These are phyloP conservation scores for Alentia gelatinosa DNA, from an alignment of 2,888 invertebrate genomes.

Conservation along the genomic window DNA sequence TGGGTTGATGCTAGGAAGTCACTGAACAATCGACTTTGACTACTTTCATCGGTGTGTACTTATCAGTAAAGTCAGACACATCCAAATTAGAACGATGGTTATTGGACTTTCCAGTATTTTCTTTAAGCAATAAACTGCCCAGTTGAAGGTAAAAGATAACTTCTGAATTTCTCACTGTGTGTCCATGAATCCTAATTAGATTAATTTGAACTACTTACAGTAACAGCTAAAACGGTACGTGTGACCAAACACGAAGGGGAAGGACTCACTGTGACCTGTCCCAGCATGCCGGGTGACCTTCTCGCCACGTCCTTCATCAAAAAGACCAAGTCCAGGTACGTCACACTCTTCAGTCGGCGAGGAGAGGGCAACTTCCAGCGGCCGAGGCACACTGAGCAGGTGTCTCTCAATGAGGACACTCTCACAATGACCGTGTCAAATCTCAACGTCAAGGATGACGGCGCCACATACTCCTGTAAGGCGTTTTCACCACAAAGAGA, in stretches of 20 bases:
- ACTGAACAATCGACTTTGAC: too few species aligned
- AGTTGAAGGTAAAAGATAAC: too few species aligned
- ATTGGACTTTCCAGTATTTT: too few species aligned
- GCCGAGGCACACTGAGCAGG: background rate
- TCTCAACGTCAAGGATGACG: background rate
- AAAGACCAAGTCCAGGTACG: background rate
- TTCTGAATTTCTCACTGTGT: too few species aligned
- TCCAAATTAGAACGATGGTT: too few species aligned
- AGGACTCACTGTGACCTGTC: background rate
- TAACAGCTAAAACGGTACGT: background rate
- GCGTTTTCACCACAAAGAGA: background rate
- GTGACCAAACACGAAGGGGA: background rate
- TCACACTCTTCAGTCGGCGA: background rate
- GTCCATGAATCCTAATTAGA: too few species aligned
- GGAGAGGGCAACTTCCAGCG: background rate
- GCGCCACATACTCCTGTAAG: background rate
- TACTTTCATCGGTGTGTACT: too few species aligned
- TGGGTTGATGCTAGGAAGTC: too few species aligned
- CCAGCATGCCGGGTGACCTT: background rate
- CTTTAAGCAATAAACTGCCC: too few species aligned
- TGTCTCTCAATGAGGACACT: background rate
- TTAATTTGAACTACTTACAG: too few species aligned
- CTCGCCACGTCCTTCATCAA: conserved; percentile 34
- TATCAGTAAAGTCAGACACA: too few species aligned
- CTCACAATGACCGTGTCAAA: background rate